Percentiles rank a stretch among this genome's conserved stretches.
Evolutionary conservation across 2,797 vertebrate species (phyloP).

Genomic region (Nothura maculosa): DNA sequence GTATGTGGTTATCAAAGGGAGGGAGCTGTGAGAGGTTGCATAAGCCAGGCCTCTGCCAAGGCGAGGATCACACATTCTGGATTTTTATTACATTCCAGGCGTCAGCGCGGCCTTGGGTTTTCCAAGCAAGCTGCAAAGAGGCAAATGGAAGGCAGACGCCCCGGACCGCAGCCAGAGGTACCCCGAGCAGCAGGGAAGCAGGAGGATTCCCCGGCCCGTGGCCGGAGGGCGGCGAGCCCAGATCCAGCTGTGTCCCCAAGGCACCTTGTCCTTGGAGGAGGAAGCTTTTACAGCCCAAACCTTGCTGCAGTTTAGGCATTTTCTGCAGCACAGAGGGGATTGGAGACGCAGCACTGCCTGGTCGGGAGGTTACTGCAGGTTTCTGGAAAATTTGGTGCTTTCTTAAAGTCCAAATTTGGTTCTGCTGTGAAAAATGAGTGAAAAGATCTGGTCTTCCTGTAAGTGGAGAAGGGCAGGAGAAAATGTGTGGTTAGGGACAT

Average conservation of each 20-base stretch:
- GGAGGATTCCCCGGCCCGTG: rapidly evolving
- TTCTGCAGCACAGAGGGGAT: background rate
- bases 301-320: background rate
- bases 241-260: background rate
- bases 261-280: background rate
- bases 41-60: constrained; percentile 9
- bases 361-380: background rate
- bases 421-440: background rate
- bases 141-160: background rate
- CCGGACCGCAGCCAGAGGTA: background rate
- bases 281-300: background rate
- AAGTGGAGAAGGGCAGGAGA: background rate
- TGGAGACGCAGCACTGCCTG: background rate
- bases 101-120: background rate
- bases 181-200: background rate
- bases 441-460: background rate
- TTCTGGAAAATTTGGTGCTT: background rate
- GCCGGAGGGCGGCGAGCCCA: background rate
- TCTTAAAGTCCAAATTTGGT: background rate
- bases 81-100: background rate
- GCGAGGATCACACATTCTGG: background rate
- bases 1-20: background rate
- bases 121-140: background rate
- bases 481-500: background rate
- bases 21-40: background rate